Evolutionary conservation across 1,140 invertebrate genomes (phyloP).

Genomic region (Caerostris darwini): DNA sequence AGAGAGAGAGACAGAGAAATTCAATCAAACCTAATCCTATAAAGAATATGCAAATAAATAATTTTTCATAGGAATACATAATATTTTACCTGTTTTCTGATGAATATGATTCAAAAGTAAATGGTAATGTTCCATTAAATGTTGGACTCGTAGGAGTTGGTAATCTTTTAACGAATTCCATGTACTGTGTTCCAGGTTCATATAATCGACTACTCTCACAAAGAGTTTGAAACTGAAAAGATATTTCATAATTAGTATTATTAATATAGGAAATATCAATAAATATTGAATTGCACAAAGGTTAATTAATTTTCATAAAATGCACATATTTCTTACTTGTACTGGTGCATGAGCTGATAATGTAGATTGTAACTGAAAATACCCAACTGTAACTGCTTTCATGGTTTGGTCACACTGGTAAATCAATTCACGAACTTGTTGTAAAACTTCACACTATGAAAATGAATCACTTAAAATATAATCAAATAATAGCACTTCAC

Average conservation of each 20-base stretch:
- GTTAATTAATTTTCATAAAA: background rate
- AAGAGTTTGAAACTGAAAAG: constrained; percentile 83
- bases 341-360: constrained; percentile 83
- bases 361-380: constrained; percentile 84
- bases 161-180: constrained; percentile 83
- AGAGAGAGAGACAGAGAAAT: too few species aligned
- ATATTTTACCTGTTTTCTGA: constrained; percentile 75
- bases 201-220: constrained; percentile 84
- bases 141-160: constrained; percentile 79
- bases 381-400: constrained; percentile 84
- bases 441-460: constrained; percentile 82
- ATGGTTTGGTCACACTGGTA: constrained; percentile 84
- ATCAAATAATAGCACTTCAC: background rate
- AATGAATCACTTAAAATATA: background rate
- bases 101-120: constrained; percentile 83
- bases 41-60: too few species aligned
- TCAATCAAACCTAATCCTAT: background rate
- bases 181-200: constrained; percentile 84
- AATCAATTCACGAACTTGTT: constrained; percentile 84
- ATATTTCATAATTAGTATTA: constrained; percentile 39
- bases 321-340: constrained; percentile 80
- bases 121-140: constrained; percentile 80
- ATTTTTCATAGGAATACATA: too few species aligned
- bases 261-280: background rate
- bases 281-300: background rate